Conservation (phyloP, 2,113 vertebrate genomes). For the Psilopsiagon aymara region DNA sequence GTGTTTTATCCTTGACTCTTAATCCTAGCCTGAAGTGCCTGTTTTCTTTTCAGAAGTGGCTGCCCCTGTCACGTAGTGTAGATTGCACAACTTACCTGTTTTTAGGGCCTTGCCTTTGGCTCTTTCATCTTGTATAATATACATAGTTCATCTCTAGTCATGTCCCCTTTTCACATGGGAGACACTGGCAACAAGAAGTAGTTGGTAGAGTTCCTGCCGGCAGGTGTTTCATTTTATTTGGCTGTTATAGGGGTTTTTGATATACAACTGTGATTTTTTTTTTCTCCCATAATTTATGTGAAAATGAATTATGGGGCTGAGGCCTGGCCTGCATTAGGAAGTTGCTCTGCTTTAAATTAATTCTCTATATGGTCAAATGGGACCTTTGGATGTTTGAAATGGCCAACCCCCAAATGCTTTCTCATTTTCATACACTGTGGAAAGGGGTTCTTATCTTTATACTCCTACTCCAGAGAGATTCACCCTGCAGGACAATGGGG, state of each 20-base stretch:
- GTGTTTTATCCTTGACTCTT: background rate
- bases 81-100: background rate
- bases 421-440: background rate
- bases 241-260: background rate
- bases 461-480: background rate
- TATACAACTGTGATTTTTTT: background rate
- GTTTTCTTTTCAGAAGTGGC: background rate
- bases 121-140: background rate
- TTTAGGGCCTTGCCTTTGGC: background rate
- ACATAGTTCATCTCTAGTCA: background rate
- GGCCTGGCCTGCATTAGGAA: background rate
- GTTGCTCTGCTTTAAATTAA: background rate
- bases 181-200: background rate
- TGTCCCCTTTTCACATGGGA: background rate
- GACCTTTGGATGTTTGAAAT: background rate
- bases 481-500: background rate
- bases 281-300: background rate
- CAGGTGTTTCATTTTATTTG: conserved; percentile 3
- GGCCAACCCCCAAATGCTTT: background rate
- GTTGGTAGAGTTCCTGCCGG: background rate
- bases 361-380: background rate
- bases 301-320: background rate
- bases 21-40: background rate
- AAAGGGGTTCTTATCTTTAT: background rate
- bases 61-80: background rate